Conservation (phyloP, 2,113 vertebrate species). For the Gymnorhina tibicen region DNA sequence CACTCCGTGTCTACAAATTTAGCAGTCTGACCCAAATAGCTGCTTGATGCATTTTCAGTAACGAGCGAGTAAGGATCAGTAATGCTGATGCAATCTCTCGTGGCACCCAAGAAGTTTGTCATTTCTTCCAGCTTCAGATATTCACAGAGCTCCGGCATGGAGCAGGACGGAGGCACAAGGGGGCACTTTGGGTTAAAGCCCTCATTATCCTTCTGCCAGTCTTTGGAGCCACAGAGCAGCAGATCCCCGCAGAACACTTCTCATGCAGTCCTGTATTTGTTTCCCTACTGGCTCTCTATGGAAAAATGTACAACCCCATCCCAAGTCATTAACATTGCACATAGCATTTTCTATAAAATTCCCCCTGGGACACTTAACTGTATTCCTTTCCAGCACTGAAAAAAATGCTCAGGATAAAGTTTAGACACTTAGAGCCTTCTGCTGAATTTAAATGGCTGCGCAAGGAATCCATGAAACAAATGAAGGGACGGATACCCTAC, state of each 20-base stretch:
- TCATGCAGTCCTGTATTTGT: background rate
- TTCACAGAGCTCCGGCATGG: background rate
- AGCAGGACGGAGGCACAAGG: background rate
- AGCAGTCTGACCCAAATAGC: constrained; percentile 50
- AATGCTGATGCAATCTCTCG: constrained; percentile 28
- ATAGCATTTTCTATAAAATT: constrained; percentile 13
- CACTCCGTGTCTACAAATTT: constrained; percentile 48
- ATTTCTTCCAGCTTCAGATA: background rate
- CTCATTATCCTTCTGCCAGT: background rate
- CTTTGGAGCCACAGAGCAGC: background rate
- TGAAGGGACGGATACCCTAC: constrained; percentile 31
- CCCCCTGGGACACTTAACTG: constrained; percentile 6
- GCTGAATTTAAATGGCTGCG: constrained; percentile 20
- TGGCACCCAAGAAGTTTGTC: constrained; percentile 38
- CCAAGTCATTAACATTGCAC: constrained; percentile 25
- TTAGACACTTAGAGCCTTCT: constrained; percentile 45
- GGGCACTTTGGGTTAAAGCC: background rate
- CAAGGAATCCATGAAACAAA: constrained; percentile 39
- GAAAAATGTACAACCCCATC: background rate
- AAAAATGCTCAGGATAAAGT: constrained; percentile 23
- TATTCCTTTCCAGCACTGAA: constrained; percentile 28
- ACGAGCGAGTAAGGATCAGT: constrained; percentile 7
- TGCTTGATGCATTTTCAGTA: constrained; percentile 44
- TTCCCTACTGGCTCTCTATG: background rate
- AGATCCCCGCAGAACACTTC: background rate